Percentiles rank a stretch among this genome's conserved stretches.
Evolutionary conservation across 2,797 vertebrate genomes (phyloP).

Genomic region (Podargus strigoides): DNA sequence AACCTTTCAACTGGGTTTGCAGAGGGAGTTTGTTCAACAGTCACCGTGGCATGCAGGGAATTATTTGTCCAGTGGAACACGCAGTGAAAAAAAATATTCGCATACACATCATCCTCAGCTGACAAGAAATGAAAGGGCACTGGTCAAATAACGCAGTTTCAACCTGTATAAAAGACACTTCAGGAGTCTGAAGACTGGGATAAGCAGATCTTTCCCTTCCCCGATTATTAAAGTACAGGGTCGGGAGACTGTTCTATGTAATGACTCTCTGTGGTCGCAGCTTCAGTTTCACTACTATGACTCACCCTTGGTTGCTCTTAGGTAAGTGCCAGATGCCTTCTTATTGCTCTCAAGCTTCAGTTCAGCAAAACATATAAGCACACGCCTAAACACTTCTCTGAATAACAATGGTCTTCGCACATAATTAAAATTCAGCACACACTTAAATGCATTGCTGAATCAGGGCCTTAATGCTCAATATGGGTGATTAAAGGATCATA

Average conservation of each 20-base stretch:
- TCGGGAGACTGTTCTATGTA: not conserved
- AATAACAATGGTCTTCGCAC: constrained; percentile 13
- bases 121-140: not conserved
- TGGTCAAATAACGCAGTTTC: not conserved
- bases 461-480: not conserved
- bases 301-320: constrained; percentile 25
- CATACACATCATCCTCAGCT: not conserved
- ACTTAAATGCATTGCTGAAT: constrained; percentile 12
- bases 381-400: not conserved
- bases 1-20: constrained; percentile 23
- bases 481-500: constrained; percentile 21
- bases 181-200: not conserved
- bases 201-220: not conserved
- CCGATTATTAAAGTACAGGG: not conserved
- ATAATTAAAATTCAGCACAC: constrained; percentile 32
- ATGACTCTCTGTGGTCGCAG: constrained; percentile 1
- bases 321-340: constrained; percentile 47
- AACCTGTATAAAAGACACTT: not conserved
- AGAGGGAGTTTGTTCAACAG: constrained; percentile 3
- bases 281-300: constrained; percentile 36
- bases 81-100: not conserved
- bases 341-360: constrained; percentile 22
- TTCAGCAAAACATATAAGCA: constrained; percentile 30
- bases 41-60: not conserved
- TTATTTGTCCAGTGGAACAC: not conserved